Evolutionary conservation across 2,797 vertebrate genomes (phyloP).

Genomic region (Muraenolepis orangiensis): DNA sequence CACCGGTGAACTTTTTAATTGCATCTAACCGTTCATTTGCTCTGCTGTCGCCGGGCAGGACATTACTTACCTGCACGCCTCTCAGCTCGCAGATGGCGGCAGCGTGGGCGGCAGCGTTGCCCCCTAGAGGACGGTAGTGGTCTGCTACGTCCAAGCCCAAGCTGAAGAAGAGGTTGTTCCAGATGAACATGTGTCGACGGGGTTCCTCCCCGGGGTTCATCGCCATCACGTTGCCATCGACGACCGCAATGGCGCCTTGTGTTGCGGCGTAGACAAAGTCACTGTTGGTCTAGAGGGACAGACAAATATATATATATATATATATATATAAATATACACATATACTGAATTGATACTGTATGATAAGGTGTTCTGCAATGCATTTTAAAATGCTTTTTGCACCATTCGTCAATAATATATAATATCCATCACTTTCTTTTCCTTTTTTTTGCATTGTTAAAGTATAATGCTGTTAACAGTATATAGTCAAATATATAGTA

Average conservation of each 20-base stretch:
- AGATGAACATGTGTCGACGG: slow-evolving; percentile 95
- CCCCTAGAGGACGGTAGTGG: slow-evolving; percentile 88
- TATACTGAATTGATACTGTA: too few relatives aligned
- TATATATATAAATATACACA: neutral
- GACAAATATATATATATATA: neutral
- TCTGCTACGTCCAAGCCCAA: slow-evolving; percentile 89
- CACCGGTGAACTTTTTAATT: neutral
- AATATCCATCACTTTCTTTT: too few relatives aligned
- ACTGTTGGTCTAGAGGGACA: slow-evolving; percentile 81
- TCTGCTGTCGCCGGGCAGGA: neutral
- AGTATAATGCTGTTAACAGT: too few relatives aligned
- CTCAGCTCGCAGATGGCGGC: slow-evolving; percentile 89
- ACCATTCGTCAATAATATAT: too few relatives aligned
- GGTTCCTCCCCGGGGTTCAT: slow-evolving; percentile 90
- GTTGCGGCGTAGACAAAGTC: slow-evolving; percentile 90
- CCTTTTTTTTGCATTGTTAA: too few relatives aligned
- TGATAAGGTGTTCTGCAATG: too few relatives aligned
- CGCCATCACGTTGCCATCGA: slow-evolving; percentile 92
- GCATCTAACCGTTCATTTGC: neutral
- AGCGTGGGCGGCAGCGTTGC: slow-evolving; percentile 85
- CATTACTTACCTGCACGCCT: slow-evolving; percentile 75
- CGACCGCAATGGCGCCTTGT: slow-evolving; percentile 85
- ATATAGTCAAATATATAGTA: too few relatives aligned
- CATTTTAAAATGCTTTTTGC: too few relatives aligned
- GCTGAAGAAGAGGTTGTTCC: slow-evolving; percentile 98